Evolutionary conservation across 2,797 vertebrate species (phyloP), one percentile per base, ranked within the genome.

Genomic region (Poeciliopsis paucimaculata): DNA sequence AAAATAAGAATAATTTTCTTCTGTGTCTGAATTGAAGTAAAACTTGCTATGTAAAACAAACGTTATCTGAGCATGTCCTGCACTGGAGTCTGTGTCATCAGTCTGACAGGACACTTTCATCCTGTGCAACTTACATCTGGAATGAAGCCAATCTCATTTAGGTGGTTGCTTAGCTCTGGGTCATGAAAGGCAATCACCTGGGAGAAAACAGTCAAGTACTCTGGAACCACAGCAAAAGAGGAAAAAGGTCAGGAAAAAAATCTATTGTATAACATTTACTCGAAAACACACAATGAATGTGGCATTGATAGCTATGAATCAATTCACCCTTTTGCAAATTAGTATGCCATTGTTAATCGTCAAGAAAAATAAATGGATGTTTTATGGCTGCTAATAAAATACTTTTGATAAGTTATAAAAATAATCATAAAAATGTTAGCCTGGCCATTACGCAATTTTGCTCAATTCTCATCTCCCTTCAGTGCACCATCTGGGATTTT

Each of bases 121-220:
- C 75, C 70, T 70, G 46, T 31, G 82, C 76, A 80, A 98, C 98
- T 98, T 95, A 99, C 98, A 80, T 99, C 98, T 87, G 98, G 98
- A 91, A 99, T 99, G 92, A 99, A 99, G 76, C 98, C 98, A 82
- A 99, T 99, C 92, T 99, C 98, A 84, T 98, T 99, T 75, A 99
- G 97, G 91, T 99, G 98, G 93, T 99, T 99, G 94, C 97, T 99
- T 76, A 99, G 95, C 93, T 99, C 98, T 4, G 98, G 98, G 92
- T 99, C 98, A 62, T 99, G 98, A 93, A 99, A 99, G 46, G 98
- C 97, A 84, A 99, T 99, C 97, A 99, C 98, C 93, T 99, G 98
- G 83, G 98, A 99, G 95, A 99, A 99, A 82, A 99, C 98, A 0
- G 97, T 98, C 94, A 99, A 94, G 91, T 99, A 99, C 89, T 99